Conservation (phyloP, 2,797 vertebrate genomes). For the Lagocephalus sceleratus region DNA sequence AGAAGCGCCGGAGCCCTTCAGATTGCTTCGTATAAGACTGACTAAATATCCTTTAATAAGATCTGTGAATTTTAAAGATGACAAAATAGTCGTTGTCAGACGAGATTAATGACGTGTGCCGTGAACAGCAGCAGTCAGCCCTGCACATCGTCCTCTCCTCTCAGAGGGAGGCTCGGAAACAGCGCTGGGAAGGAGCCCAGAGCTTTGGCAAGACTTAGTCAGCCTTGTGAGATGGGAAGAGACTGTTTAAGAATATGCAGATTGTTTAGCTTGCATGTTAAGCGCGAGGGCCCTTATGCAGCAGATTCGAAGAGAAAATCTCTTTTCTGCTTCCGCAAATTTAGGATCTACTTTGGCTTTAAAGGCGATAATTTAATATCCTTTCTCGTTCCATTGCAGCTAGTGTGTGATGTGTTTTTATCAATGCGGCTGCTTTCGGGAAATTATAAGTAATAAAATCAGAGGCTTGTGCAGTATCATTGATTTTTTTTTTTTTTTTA, state of each 20-base stretch:
- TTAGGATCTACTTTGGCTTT: too few species aligned
- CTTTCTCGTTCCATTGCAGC: background rate
- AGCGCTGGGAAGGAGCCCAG: conserved; percentile 26
- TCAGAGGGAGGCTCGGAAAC: conserved; percentile 23
- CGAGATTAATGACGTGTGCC: conserved; percentile 1
- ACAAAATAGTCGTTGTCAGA: conserved; percentile 14
- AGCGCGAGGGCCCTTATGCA: conserved; percentile 3
- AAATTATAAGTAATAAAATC: too few species aligned
- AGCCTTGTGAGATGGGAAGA: conserved; percentile 30
- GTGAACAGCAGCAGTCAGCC: conserved; percentile 12
- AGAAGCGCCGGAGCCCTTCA: background rate
- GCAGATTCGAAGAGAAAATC: conserved; percentile 13
- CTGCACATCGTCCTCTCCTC: conserved; percentile 6
- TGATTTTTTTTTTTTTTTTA: too few species aligned
- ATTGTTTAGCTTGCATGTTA: conserved; percentile 28
- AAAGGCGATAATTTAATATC: too few species aligned
- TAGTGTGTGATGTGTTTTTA: background rate
- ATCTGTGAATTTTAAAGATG: conserved; percentile 1
- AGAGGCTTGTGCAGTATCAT: too few species aligned
- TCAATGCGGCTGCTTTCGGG: too few species aligned
- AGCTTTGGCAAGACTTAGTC: conserved; percentile 28
- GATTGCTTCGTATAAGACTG: background rate
- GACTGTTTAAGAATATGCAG: conserved; percentile 35
- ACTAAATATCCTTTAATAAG: background rate
- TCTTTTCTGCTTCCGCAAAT: background rate